These are phyloP conservation scores for Caenorhabditis tropicalis DNA, from an alignment of 1,140 invertebrate species.

Conservation along the genomic window DNA sequence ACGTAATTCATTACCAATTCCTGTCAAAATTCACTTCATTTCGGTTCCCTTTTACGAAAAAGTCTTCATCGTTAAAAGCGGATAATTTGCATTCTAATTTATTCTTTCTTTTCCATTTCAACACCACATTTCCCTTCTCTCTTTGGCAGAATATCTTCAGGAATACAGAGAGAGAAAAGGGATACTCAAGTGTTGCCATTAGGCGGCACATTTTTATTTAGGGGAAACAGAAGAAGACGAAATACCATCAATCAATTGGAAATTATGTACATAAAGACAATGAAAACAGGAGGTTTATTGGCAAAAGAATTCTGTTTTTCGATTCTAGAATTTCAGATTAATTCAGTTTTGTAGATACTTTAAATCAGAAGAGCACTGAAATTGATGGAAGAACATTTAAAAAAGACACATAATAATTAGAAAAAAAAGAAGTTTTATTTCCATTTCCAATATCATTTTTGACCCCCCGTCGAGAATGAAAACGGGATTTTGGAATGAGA, in stretches of 20 bases:
- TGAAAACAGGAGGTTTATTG: too few species aligned
- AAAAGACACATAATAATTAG: too few species aligned
- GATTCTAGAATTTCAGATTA: too few species aligned
- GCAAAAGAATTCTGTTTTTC: too few species aligned
- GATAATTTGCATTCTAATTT: slow-evolving; percentile 44
- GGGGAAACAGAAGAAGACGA: too few species aligned
- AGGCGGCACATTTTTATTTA: too few species aligned
- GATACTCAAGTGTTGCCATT: neutral
- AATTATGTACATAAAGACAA: too few species aligned
- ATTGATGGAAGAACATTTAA: too few species aligned
- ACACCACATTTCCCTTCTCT: slow-evolving; percentile 17
- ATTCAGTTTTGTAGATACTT: too few species aligned
- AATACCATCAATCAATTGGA: too few species aligned
- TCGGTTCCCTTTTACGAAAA: neutral
- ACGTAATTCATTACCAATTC: neutral
- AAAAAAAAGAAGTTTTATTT: neutral
- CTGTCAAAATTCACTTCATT: neutral
- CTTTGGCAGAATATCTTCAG: too few species aligned
- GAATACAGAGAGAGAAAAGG: neutral
- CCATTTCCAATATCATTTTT: neutral
- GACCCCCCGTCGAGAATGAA: neutral
- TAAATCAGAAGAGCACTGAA: too few species aligned
- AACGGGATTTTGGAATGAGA: slow-evolving; percentile 16
- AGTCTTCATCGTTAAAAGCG: neutral
- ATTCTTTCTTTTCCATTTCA: slow-evolving; percentile 39